phyloP scores from a whole-genome alignment of 2,797 vertebrate species.

The Chaetodon trifasciatus region DNA sequence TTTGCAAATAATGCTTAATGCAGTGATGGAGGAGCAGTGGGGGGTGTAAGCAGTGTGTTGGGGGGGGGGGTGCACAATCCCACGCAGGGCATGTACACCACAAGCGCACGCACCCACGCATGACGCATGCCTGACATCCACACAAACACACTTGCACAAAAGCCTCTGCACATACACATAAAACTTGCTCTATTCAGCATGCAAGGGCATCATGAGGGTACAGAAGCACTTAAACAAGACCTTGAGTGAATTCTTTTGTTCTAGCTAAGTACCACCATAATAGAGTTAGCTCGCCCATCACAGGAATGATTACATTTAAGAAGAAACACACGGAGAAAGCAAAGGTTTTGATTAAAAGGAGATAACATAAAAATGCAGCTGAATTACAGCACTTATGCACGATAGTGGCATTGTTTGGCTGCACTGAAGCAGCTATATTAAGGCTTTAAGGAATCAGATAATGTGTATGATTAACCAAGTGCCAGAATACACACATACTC shows the following conservation, averaged over 20 bases:
- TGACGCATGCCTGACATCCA: constrained; percentile 72
- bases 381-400: constrained; percentile 46
- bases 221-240: constrained; percentile 73
- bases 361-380: constrained; percentile 54
- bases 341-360: constrained; percentile 66
- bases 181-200: constrained; percentile 45
- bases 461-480: constrained; percentile 47
- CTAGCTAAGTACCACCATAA: constrained; percentile 64
- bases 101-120: constrained; percentile 71
- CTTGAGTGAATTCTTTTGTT: constrained; percentile 75
- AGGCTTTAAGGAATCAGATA: constrained; percentile 61
- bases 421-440: constrained; percentile 39
- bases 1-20: constrained; percentile 77
- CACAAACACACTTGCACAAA: constrained; percentile 33
- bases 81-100: constrained; percentile 75
- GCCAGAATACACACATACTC: constrained; percentile 61
- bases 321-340: constrained; percentile 66
- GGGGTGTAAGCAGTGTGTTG: background rate
- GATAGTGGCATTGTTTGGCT: constrained; percentile 41
- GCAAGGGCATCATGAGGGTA: constrained; percentile 57
- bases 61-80: constrained; percentile 50
- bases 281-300: constrained; percentile 63
- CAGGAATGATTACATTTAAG: constrained; percentile 70
- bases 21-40: constrained; percentile 15
- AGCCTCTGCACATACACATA: background rate